Evolutionary conservation across 2,113 vertebrate species (phyloP), one percentile per base, ranked within the genome.

Genomic region (Scomber colias): DNA sequence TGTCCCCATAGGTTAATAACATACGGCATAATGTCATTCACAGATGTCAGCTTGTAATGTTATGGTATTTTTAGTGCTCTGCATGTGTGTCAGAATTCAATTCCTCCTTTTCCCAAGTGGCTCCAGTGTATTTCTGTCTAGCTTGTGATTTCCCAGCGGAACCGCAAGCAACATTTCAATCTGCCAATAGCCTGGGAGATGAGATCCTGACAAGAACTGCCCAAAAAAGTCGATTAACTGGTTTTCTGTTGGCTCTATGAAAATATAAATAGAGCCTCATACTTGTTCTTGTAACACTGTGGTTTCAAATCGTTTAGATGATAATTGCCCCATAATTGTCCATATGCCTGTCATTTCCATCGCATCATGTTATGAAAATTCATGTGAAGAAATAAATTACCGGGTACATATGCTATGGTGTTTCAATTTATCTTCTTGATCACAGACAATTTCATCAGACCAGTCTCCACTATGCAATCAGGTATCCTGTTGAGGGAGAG

Each of bases 91-190:
- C 55, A 17, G 48, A 62, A 77, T 70, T 61, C 31, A 71, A 61
- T 46, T 79, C 55, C 21, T 66, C 55, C 17, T 46, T 31, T 68
- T 90, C 84, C 89, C 90, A 76, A 44, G 85, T 55, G 82, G 71
- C 74, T 77, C 65, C 53, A 13, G 68, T 79, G 76, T 88, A 90
- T 92, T 91, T 92, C 71, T 27, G 82, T 83, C 87, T 62, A 11
- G 35, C 64, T 84, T 3, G 0, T 45, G 14, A 63, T 85, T 81
- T 88, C 86, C 87, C 70, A 82, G 72, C 0, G 68, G 87, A 87
- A 46, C 54, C 68, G 27, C 8, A 3, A 72, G 61, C 49, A 81
- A 74, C 57, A 46, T 72, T 77, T 88, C 67, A 76, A 62, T 88
- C 77, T 81, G 70, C 64, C 67, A 71, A 9, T 67, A 30, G 31